Evolutionary conservation across 2,113 vertebrate species (phyloP).

Genomic region (Mus pahari): DNA sequence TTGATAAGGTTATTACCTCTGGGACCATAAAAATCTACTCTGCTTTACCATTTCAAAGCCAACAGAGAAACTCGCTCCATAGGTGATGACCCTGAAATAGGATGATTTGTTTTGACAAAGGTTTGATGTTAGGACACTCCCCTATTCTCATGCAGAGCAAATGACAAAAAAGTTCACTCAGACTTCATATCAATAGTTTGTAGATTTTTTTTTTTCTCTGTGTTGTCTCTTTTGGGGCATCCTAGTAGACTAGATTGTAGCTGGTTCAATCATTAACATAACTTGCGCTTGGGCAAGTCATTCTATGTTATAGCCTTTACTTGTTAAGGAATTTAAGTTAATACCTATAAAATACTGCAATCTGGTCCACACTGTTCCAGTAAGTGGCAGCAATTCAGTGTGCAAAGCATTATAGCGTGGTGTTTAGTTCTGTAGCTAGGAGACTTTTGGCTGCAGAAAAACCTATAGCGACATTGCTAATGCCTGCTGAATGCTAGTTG

Average conservation of each 20-base stretch:
- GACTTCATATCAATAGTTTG: not conserved
- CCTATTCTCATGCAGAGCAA: not conserved
- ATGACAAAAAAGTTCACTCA: conserved; percentile 10
- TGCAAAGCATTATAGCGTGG: not conserved
- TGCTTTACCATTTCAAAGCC: not conserved
- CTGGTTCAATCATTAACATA: not conserved
- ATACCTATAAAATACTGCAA: not conserved
- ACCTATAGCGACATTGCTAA: not conserved
- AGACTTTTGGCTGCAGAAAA: not conserved
- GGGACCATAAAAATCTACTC: not conserved
- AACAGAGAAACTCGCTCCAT: not conserved
- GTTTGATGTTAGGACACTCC: not conserved
- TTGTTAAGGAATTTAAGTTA: not conserved
- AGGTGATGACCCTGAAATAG: not conserved
- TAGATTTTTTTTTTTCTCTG: not conserved
- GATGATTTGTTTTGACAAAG: not conserved
- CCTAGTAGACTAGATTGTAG: not conserved
- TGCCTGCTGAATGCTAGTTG: not conserved
- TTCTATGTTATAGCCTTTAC: not conserved
- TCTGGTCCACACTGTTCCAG: not conserved
- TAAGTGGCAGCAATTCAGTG: not conserved
- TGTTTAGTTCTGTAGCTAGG: not conserved
- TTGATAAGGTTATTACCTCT: not conserved
- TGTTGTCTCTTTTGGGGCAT: not conserved
- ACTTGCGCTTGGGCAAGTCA: not conserved